phyloP scores from a whole-genome alignment of 2,113 vertebrate species.

The Syrmaticus mikado region DNA sequence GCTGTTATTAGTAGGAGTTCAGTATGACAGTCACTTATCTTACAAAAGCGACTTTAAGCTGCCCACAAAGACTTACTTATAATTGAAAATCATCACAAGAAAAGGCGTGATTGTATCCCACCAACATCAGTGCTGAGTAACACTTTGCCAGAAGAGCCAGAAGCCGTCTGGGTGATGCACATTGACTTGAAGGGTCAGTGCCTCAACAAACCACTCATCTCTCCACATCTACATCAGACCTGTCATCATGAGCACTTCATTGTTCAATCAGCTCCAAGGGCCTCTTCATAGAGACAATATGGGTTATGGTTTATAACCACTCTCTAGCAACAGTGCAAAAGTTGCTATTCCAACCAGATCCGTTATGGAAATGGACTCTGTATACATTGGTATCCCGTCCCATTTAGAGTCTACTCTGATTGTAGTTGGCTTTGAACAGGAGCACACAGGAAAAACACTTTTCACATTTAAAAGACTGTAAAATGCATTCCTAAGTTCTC shows the following conservation, averaged over 20 bases:
- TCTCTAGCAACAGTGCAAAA: not conserved
- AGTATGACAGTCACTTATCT: not conserved
- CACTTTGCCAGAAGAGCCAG: not conserved
- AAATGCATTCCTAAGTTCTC: not conserved
- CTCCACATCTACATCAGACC: not conserved
- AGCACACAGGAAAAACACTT: not conserved
- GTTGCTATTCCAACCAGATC: not conserved
- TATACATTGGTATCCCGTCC: not conserved
- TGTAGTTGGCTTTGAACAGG: not conserved
- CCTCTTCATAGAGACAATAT: not conserved
- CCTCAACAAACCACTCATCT: not conserved
- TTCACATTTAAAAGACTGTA: not conserved
- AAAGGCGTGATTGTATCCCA: not conserved
- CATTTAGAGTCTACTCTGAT: not conserved
- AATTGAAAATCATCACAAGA: not conserved
- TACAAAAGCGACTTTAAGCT: not conserved
- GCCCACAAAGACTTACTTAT: not conserved
- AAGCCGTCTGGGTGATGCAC: accelerated
- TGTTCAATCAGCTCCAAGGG: not conserved
- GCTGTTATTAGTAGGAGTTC: not conserved
- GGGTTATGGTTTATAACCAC: not conserved
- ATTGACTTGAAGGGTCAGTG: not conserved
- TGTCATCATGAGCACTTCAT: not conserved
- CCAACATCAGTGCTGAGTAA: not conserved
- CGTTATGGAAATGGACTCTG: not conserved